Conservation (phyloP, 2,888 invertebrate species). For the Romanomermis culicivorax region DNA sequence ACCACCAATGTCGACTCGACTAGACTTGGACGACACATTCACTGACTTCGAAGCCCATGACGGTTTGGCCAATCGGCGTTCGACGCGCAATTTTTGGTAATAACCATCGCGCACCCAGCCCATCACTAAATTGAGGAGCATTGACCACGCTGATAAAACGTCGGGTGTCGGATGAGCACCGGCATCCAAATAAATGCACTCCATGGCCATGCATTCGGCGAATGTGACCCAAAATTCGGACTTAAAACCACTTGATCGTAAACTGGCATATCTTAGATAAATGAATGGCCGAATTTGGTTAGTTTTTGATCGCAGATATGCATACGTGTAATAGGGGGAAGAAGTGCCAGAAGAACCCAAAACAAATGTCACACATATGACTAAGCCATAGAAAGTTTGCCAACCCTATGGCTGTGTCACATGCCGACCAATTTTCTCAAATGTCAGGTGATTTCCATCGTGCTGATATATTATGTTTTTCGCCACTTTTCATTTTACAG, state of each 20-base stretch:
- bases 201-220: slow-evolving; percentile 25
- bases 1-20: neutral
- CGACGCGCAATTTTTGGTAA: slow-evolving; percentile 20
- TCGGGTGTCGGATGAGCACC: slow-evolving; percentile 11
- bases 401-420: no score
- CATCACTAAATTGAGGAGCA: slow-evolving; percentile 23
- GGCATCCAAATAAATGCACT: slow-evolving; percentile 23
- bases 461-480: no score
- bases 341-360: no score
- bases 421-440: no score
- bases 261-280: neutral
- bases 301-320: no score
- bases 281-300: no score
- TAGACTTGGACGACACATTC: neutral
- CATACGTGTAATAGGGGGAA: no score
- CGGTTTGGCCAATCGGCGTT: slow-evolving; percentile 6
- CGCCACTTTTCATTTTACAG: no score
- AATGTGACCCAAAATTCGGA: slow-evolving; percentile 27
- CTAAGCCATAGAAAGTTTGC: no score
- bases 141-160: slow-evolving; percentile 21
- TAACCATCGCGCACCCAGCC: slow-evolving; percentile 25
- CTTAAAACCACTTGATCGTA: slow-evolving; percentile 20
- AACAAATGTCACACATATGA: no score
- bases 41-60: no score
- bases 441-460: no score